Conservation (phyloP, 2,797 vertebrate species). For the Cuculus canorus region DNA sequence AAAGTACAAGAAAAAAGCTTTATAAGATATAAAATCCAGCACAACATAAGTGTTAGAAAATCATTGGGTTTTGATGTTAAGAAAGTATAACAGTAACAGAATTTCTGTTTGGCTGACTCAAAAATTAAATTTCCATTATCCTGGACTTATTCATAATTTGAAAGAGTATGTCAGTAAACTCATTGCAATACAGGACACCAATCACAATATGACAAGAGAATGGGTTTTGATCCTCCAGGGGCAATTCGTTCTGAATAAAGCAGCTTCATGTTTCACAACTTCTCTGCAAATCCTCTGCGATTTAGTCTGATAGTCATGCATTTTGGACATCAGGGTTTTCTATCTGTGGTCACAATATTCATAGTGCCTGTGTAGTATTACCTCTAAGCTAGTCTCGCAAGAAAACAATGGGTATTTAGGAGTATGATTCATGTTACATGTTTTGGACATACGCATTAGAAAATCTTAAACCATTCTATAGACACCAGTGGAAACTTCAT, state of each 20-base stretch:
- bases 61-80: not conserved
- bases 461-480: not conserved
- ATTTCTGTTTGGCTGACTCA: not conserved
- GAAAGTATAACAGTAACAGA: not conserved
- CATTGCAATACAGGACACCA: not conserved
- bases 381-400: not conserved
- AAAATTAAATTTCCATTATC: not conserved
- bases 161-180: not conserved
- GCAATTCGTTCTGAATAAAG: not conserved
- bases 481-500: not conserved
- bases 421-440: not conserved
- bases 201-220: not conserved
- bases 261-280: not conserved
- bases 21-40: not conserved
- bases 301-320: not conserved
- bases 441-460: not conserved
- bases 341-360: not conserved
- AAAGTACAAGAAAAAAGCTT: not conserved
- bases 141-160: not conserved
- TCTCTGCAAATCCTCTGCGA: not conserved
- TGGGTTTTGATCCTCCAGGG: not conserved
- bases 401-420: rapidly evolving
- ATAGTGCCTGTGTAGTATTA: not conserved
- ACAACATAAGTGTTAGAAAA: not conserved
- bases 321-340: not conserved